Evolutionary conservation across 2,113 vertebrate species (phyloP).

Genomic region (Apus apus): DNA sequence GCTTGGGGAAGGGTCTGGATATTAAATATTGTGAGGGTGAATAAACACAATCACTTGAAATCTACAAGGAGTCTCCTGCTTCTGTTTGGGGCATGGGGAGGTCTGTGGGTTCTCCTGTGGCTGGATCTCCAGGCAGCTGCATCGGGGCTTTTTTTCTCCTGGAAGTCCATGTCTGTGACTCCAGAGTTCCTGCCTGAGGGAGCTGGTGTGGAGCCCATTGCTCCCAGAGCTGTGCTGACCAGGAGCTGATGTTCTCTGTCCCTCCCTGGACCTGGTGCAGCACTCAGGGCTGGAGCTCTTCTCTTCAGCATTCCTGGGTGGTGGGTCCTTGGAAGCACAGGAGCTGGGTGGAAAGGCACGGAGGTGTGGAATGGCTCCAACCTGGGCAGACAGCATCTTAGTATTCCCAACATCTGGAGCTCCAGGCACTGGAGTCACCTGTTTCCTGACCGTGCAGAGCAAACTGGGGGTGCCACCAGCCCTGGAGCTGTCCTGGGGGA

Average conservation of each 20-base stretch:
- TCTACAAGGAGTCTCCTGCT: neutral
- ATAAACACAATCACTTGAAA: neutral
- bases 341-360: too few relatives aligned
- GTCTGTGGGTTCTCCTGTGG: too few relatives aligned
- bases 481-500: fast-evolving
- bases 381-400: neutral
- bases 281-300: fast-evolving
- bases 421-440: neutral
- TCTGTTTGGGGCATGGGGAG: too few relatives aligned
- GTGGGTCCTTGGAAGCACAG: too few relatives aligned
- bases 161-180: fast-evolving
- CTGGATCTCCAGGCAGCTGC: neutral
- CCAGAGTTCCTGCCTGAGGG: fast-evolving
- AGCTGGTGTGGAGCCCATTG: neutral
- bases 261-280: too few relatives aligned
- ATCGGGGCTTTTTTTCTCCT: neutral
- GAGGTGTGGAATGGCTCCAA: neutral
- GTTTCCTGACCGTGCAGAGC: fast-evolving
- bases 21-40: fast-evolving
- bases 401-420: too few relatives aligned
- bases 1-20: neutral
- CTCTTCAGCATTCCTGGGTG: too few relatives aligned
- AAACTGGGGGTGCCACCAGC: fast-evolving
- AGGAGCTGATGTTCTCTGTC: neutral
- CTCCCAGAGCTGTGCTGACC: fast-evolving